Evolutionary conservation across 2,888 invertebrate genomes (phyloP).

Genomic region (Megamerina dolium): DNA sequence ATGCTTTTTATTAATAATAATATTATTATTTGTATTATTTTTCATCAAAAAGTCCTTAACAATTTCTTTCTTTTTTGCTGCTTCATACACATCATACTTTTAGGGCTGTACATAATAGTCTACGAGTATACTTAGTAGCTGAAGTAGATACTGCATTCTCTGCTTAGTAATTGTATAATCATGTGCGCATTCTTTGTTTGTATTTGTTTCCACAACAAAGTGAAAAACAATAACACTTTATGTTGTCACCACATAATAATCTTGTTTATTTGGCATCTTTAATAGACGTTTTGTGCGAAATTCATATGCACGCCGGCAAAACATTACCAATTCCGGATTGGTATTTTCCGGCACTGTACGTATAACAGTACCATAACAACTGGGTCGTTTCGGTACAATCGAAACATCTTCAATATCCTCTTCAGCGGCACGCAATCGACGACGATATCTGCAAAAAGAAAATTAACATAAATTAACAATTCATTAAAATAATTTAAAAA

Average conservation of each 20-base stretch:
- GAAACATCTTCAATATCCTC: slow-evolving; percentile 69
- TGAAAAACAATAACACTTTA: no score
- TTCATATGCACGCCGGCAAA: slow-evolving; percentile 93
- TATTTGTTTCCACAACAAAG: no score
- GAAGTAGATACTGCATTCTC: no score
- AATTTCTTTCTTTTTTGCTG: no score
- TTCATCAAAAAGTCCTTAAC: no score
- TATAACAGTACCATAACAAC: slow-evolving; percentile 52
- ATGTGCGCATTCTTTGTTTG: no score
- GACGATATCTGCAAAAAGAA: slow-evolving; percentile 66
- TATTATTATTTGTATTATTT: no score
- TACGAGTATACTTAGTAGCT: no score
- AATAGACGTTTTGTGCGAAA: slow-evolving; percentile 70
- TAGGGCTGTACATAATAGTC: no score
- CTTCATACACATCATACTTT: no score
- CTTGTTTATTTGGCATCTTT: slow-evolving; percentile 46
- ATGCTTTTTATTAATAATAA: no score
- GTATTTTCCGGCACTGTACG: slow-evolving; percentile 57
- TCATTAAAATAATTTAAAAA: not conserved
- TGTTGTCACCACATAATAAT: slow-evolving; percentile 27
- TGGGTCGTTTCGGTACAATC: slow-evolving; percentile 66
- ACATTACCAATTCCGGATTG: slow-evolving; percentile 81
- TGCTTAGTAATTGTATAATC: no score
- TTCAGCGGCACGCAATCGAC: slow-evolving; percentile 70
- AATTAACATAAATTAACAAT: slow-evolving; percentile 9